Conservation (phyloP, 2,797 vertebrate species). For the Lacerta bilineata region DNA sequence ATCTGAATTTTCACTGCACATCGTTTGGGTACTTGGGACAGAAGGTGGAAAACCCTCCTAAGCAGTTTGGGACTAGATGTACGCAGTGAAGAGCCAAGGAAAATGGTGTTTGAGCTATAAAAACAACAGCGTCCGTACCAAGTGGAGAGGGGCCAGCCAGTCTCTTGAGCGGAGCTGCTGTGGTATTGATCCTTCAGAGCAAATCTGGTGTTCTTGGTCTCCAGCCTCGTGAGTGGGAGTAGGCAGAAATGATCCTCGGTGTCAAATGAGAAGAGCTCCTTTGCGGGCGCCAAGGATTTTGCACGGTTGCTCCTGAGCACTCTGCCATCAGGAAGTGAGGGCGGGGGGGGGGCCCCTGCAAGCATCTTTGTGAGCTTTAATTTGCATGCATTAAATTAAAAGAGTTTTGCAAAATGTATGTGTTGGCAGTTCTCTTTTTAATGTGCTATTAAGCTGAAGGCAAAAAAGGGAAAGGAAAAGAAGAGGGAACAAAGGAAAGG, state of each 20-base stretch:
- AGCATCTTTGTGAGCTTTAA: neutral
- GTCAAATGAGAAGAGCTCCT: neutral
- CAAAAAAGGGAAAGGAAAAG: neutral
- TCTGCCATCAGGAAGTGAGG: neutral
- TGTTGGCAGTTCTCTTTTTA: slow-evolving; percentile 48
- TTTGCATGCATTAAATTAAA: slow-evolving; percentile 9
- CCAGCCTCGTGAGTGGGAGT: neutral
- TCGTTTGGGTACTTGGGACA: neutral
- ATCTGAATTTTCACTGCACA: neutral
- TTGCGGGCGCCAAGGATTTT: neutral
- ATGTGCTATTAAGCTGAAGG: slow-evolving; percentile 51
- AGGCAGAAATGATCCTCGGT: rapidly evolving
- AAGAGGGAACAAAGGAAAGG: neutral
- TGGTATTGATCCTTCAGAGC: neutral
- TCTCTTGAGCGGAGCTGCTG: neutral
- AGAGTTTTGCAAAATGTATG: slow-evolving; percentile 55
- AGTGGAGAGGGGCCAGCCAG: neutral
- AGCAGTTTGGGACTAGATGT: neutral
- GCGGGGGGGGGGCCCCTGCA: neutral
- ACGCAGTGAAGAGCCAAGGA: neutral
- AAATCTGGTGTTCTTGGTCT: slow-evolving; percentile 5
- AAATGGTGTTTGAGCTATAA: neutral
- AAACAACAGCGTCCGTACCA: neutral
- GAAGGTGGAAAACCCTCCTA: neutral
- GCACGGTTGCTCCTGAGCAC: neutral